Evolutionary conservation across 2,888 invertebrate genomes (phyloP).

Genomic region (Fragum whitleyi): DNA sequence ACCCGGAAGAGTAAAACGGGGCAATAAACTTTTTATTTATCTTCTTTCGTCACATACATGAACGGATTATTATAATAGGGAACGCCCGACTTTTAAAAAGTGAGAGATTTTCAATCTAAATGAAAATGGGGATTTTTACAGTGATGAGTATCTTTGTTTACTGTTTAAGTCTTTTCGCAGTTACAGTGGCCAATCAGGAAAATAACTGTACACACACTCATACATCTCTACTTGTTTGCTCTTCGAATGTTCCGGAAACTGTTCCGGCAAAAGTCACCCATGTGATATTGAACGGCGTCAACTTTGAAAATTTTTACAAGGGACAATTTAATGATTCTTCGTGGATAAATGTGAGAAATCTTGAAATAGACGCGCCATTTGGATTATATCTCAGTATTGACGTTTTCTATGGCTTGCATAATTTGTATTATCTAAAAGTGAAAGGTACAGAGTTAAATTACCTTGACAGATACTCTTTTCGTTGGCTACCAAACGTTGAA

Average conservation of each 20-base stretch:
- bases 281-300: neutral
- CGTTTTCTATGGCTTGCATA: neutral
- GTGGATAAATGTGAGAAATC: neutral
- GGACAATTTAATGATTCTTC: neutral
- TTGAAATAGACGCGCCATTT: constrained; percentile 2
- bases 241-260: neutral
- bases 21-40: no score
- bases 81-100: no score
- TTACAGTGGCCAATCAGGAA: no score
- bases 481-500: neutral
- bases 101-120: no score
- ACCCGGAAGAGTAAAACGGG: no score
- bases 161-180: no score
- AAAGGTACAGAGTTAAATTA: neutral
- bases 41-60: no score
- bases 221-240: neutral
- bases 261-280: neutral
- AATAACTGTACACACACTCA: no score
- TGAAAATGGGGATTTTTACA: no score
- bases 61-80: no score
- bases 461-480: neutral
- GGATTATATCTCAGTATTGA: neutral
- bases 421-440: constrained; percentile 12
- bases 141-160: no score
- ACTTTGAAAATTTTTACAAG: neutral